phyloP scores from a whole-genome alignment of 2,797 vertebrate genomes.

The Alosa sapidissima region DNA sequence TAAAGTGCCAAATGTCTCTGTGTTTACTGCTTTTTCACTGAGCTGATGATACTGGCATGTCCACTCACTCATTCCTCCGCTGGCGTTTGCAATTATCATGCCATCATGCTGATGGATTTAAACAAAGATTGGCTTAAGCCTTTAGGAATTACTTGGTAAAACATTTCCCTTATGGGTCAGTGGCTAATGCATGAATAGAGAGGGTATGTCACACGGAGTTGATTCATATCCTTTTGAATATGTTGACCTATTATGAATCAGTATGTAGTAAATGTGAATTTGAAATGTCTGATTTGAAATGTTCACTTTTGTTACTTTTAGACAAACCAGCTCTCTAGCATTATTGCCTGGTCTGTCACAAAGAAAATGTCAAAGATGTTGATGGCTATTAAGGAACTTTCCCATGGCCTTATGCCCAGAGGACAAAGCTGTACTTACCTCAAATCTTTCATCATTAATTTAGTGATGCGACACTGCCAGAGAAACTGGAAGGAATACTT shows the following conservation, averaged over 20 bases:
- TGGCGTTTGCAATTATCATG: background rate
- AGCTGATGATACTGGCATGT: background rate
- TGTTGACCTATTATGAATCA: too few relatives aligned
- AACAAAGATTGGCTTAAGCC: background rate
- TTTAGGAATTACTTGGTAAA: background rate
- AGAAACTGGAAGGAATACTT: slow-evolving; percentile 28
- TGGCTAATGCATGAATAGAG: background rate
- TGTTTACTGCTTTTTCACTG: background rate
- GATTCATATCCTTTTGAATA: too few relatives aligned
- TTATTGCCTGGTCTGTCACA: slow-evolving; percentile 29
- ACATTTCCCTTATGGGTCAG: background rate
- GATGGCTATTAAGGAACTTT: slow-evolving; percentile 38
- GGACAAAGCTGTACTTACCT: slow-evolving; percentile 24
- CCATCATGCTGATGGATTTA: too few relatives aligned
- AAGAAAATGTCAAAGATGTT: slow-evolving; percentile 36
- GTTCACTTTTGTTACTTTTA: background rate
- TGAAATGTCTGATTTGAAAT: background rate
- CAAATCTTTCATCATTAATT: slow-evolving; percentile 2
- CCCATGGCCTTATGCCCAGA: slow-evolving; percentile 35
- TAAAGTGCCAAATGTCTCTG: background rate
- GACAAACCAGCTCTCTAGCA: background rate
- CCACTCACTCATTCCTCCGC: background rate
- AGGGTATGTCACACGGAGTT: background rate
- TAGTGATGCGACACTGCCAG: background rate
- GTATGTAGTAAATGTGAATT: too few relatives aligned